Evolutionary conservation across 2,113 vertebrate genomes (phyloP).

Genomic region (Phainopepla nitens): DNA sequence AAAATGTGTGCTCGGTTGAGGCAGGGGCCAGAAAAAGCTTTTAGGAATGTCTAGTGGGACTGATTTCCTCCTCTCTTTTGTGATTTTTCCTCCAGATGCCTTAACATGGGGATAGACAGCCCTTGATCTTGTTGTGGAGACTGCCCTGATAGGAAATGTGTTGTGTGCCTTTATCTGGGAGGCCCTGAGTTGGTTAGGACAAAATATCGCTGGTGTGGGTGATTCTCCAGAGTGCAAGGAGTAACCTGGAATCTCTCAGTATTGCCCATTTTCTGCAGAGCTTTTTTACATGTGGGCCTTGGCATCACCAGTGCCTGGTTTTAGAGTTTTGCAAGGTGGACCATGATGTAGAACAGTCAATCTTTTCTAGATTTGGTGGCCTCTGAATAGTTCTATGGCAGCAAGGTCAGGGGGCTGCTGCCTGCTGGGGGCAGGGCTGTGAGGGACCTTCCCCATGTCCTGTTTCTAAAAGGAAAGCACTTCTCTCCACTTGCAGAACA

Average conservation of each 20-base stretch:
- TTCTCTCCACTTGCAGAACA: not conserved
- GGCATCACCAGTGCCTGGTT: not conserved
- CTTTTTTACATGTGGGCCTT: not conserved
- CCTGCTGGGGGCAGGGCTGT: not conserved
- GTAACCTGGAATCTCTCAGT: not conserved
- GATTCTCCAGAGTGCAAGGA: not conserved
- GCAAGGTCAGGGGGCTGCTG: not conserved
- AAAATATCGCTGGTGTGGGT: accelerated
- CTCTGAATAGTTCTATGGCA: not conserved
- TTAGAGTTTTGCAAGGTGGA: not conserved
- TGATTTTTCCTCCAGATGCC: not conserved
- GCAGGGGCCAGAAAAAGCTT: conserved; percentile 29
- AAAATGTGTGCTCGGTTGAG: not conserved
- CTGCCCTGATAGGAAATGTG: not conserved
- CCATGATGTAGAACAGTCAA: not conserved
- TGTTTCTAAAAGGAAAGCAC: not conserved
- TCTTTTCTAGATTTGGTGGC: not conserved
- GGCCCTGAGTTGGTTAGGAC: not conserved
- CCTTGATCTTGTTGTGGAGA: not conserved
- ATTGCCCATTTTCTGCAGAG: not conserved
- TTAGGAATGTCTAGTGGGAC: conserved; percentile 22
- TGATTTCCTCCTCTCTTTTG: not conserved
- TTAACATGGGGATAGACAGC: not conserved
- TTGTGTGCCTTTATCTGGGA: not conserved
- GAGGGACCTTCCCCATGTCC: not conserved